Percentiles rank a stretch among this genome's conserved stretches.
Conservation (phyloP, 1,140 invertebrate species). For the Zaprionus nigranus region DNA sequence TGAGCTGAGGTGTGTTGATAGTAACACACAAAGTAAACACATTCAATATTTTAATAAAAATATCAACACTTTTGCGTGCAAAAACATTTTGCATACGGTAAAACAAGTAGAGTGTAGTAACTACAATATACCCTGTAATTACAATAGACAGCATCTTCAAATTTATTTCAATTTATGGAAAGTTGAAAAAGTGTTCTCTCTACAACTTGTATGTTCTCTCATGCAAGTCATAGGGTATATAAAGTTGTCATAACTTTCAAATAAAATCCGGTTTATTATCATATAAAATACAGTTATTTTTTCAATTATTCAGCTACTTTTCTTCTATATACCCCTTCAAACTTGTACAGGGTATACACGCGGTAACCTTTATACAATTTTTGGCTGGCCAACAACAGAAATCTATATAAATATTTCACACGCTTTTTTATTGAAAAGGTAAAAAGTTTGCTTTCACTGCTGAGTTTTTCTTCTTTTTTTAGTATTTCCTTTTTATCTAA, state of each 20-base stretch:
- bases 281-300: too few relatives aligned
- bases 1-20: neutral
- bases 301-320: too few relatives aligned
- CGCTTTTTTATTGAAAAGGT: constrained; percentile 57
- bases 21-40: constrained; percentile 35
- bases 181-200: too few relatives aligned
- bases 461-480: constrained; percentile 23
- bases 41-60: constrained; percentile 60
- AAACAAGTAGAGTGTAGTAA: neutral
- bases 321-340: too few relatives aligned
- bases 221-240: too few relatives aligned
- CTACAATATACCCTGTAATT: constrained; percentile 10
- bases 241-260: too few relatives aligned
- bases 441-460: constrained; percentile 39
- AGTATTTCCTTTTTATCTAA: constrained; percentile 14
- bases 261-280: too few relatives aligned
- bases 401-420: constrained; percentile 68
- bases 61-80: constrained; percentile 26
- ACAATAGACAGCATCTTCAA: too few relatives aligned
- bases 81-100: constrained; percentile 12
- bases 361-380: constrained; percentile 7
- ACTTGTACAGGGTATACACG: neutral
- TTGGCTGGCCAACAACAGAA: constrained; percentile 19
- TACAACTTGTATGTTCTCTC: too few relatives aligned
- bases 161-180: too few relatives aligned